Evolutionary conservation across 2,888 invertebrate genomes (phyloP), one percentile per base, ranked within the genome.

Genomic region (Sylvicola cinctus): DNA sequence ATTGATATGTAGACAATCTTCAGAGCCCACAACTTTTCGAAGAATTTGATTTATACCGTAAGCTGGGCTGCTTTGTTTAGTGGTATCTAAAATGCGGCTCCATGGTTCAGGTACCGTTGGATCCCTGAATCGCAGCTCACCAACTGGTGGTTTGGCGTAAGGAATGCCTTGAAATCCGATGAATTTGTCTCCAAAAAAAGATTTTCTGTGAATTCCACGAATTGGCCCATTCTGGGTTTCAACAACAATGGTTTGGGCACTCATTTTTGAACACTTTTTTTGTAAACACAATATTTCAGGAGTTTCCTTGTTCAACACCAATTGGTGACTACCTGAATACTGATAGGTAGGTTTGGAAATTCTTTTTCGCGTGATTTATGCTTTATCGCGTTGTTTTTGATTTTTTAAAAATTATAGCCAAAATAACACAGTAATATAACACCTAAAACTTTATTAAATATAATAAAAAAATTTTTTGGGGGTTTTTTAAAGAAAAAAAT

Each of bases 141-240:
- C 64, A 16, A 67, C 32, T 12, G 69, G 68, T 15, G 69, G 64
- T 37, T 61, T 60, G 2, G 69, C 69, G 43, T 65, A 69, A 0
- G 68, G 68, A 31, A 69, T 61, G 2, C 67, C 63, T 40, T 61
- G 60, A 42, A 65, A 68, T 16, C 27, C 20, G 16, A 23, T 12
- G 16, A 33, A 36, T 7, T 29, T n/a, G 17, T 33, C 32, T 13
- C 23, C 33, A 25, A 29, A 29, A 2, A n/a, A n/a, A 12, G 36
- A 33, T 12, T 16, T 13, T 4, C 16, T 32, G 29, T 20, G 28
- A 11, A 13, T 16, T 15, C 36, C 36, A 17, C 20, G 20, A 12
- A 36, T 20, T 33, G 33, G 33, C 5, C 36, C 36, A 16, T 16
- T 25, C 7, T 16, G 32, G 4, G 36, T 33, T 3, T 29, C 16